Evolutionary conservation across 2,888 invertebrate genomes (phyloP).

Genomic region (Ellobium chinense): DNA sequence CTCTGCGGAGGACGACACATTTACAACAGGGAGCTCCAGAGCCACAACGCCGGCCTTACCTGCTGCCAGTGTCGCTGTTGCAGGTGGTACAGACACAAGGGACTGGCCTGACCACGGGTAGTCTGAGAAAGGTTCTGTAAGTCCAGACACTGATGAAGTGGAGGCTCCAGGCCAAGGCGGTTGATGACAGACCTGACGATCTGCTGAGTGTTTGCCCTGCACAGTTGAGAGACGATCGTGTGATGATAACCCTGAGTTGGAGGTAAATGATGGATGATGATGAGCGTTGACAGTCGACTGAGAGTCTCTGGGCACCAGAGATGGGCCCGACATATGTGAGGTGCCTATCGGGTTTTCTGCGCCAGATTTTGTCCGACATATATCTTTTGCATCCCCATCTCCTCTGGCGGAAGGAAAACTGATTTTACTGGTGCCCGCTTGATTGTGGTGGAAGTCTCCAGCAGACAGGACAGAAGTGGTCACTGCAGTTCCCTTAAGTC

Average conservation of each 20-base stretch:
- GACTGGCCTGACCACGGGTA: too few species aligned
- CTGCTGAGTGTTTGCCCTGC: not conserved
- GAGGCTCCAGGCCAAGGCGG: not conserved
- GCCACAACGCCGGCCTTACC: slow-evolving; percentile 36
- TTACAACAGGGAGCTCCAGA: slow-evolving; percentile 38
- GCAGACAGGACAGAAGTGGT: not conserved
- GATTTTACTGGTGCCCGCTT: slow-evolving; percentile 15
- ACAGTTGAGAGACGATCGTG: not conserved
- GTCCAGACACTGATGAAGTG: not conserved
- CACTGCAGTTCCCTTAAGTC: not conserved
- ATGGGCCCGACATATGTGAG: not conserved
- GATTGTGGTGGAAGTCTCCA: slow-evolving; percentile 15
- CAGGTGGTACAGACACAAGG: not conserved
- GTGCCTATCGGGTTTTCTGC: not conserved
- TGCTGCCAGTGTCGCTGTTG: slow-evolving; percentile 17
- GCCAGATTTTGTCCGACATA: not conserved
- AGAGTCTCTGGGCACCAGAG: not conserved
- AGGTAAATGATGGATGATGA: not conserved
- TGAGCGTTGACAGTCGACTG: not conserved
- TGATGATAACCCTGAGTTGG: not conserved
- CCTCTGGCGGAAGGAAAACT: slow-evolving; percentile 10
- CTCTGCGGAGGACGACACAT: slow-evolving; percentile 32
- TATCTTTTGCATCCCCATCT: not conserved
- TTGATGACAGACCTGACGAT: not conserved
- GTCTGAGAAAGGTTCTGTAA: not conserved